Evolutionary conservation across 2,888 invertebrate species (phyloP), one percentile per base, ranked within the genome.

Genomic region (Sphaerophoria rueppellii): DNA sequence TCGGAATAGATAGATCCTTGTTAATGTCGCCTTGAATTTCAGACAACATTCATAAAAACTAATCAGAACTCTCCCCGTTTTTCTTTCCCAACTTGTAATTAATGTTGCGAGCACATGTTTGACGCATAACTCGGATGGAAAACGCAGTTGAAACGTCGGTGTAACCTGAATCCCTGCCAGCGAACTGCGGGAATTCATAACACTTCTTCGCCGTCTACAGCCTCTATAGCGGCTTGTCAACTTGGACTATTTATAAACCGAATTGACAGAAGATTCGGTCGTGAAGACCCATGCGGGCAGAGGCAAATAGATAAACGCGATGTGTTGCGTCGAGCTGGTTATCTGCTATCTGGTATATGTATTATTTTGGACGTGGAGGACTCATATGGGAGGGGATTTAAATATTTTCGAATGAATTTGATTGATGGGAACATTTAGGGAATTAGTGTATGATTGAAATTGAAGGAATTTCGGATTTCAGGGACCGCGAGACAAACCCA

Each of bases 21-120:
- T 79, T 58, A 75, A 67, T 71, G 61, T 79, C 71, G 80, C 75
- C 67, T 83, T 79, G 58, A 67, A 71, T 83, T 83, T 12, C 50
- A 50, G 5, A 63, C 83, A 69, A 35, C 24, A 11, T 43, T 60
- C 40, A 40, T 35, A 52, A 12, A 37, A 14, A 54, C 67, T 60
- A 43, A 70, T 71, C 54, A 48, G 6, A 40, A 16, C 16, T 60
- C 52, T 35, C 69, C 40, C 52, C 67, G 61, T 69, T 70, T 74
- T 16, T 60, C 2, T 12, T 55, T 6, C 37, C 16, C 11, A 0
- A 40, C 11, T 24, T 7, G 43, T 43, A 11, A 14, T 16, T 58
- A 34, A 46, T 43, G 60, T 69, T 2, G 40, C 55, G 55, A 14
- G 34, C 40, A 69, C 54, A 70, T 67, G 76, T 58, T 75, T 57